A percentile compares a stretch with the other conserved stretches of the same genome.
Conservation (phyloP, 2,113 vertebrate species). For the Hemiscyllium ocellatum region DNA sequence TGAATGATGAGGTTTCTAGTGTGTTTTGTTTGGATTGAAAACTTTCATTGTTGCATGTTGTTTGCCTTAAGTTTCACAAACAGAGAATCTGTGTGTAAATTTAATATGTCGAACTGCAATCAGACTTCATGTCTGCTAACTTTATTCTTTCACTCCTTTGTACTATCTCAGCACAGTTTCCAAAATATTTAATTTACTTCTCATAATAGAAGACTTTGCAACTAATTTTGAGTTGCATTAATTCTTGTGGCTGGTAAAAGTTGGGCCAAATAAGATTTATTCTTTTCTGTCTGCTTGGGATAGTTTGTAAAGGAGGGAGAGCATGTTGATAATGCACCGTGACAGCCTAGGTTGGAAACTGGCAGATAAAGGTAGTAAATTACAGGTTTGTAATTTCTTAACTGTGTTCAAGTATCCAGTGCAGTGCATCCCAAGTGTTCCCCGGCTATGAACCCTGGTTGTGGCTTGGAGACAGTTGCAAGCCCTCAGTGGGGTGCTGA, state of each 20-base stretch:
- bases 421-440: too few species aligned
- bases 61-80: neutral
- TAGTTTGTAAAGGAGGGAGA: neutral
- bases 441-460: too few species aligned
- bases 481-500: too few species aligned
- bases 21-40: neutral
- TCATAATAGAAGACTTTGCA: neutral
- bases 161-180: neutral
- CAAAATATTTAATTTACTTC: neutral
- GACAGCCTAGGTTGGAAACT: neutral
- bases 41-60: neutral
- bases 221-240: neutral
- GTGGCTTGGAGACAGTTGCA: too few species aligned
- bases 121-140: neutral
- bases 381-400: neutral
- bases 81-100: neutral
- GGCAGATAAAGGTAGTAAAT: neutral
- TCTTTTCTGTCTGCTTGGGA: neutral
- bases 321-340: neutral
- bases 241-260: neutral
- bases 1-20: neutral
- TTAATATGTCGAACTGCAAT: neutral
- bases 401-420: neutral
- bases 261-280: neutral
- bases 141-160: neutral